phyloP scores from a whole-genome alignment of 2,797 vertebrate genomes.

The Caiman crocodilus region DNA sequence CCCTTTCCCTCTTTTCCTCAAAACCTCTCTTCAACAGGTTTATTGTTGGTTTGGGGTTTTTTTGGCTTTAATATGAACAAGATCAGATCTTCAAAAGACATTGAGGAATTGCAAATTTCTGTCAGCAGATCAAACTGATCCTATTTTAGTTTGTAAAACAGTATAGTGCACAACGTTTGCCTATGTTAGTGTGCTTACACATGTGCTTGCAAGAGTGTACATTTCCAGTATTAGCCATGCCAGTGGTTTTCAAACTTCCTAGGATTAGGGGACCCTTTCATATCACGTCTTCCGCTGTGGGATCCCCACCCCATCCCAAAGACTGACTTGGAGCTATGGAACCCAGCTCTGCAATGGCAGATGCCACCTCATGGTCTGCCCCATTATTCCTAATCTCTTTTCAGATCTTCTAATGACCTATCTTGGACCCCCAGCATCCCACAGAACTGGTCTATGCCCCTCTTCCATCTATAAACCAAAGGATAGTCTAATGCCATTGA shows the following conservation, averaged over 20 bases:
- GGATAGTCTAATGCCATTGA: neutral
- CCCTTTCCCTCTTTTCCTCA: too few species aligned
- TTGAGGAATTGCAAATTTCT: neutral
- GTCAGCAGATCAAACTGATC: neutral
- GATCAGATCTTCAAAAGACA: slow-evolving; percentile 10
- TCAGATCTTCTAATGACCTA: too few species aligned
- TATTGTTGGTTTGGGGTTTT: neutral
- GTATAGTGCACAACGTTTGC: neutral
- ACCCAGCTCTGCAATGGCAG: too few species aligned
- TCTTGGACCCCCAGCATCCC: too few species aligned
- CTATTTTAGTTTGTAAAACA: slow-evolving; percentile 5
- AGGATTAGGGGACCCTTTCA: too few species aligned
- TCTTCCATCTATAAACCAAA: neutral
- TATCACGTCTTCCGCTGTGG: too few species aligned
- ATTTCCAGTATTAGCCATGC: too few species aligned
- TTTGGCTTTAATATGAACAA: neutral
- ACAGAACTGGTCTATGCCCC: neutral
- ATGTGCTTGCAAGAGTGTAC: neutral
- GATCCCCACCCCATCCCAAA: too few species aligned
- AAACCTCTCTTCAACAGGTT: neutral
- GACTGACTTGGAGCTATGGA: too few species aligned
- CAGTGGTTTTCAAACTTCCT: too few species aligned
- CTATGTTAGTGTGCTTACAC: neutral
- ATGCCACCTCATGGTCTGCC: too few species aligned
- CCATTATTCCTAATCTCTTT: too few species aligned